These are phyloP conservation scores for Drosophila gunungcola DNA, from an alignment of 1,140 invertebrate genomes.

Conservation along the genomic window DNA sequence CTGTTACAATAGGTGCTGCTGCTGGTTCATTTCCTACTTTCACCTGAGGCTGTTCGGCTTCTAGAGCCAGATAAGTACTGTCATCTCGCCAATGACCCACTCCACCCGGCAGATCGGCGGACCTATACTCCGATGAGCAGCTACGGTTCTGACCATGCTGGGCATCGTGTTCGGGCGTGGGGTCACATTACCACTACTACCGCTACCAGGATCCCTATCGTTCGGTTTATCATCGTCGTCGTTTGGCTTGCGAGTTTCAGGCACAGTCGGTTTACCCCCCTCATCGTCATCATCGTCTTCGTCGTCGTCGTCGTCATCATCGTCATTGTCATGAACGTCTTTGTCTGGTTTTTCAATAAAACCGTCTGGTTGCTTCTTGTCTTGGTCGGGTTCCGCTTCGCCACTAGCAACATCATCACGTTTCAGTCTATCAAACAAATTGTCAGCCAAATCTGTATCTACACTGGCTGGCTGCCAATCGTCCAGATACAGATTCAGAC, in stretches of 20 bases:
- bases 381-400: conserved; percentile 64
- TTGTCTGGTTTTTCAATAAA: conserved; percentile 44
- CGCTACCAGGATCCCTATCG: conserved; percentile 87
- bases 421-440: conserved; percentile 49
- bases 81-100: conserved; percentile 93
- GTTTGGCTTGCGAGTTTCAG: conserved; percentile 80
- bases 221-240: conserved; percentile 86
- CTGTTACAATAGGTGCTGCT: conserved; percentile 35
- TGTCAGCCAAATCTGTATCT: conserved; percentile 48
- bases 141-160: conserved; percentile 79
- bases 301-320: conserved; percentile 84
- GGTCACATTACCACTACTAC: conserved; percentile 87
- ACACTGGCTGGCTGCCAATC: conserved; percentile 53
- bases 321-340: conserved; percentile 79
- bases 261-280: conserved; percentile 70
- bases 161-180: conserved; percentile 84
- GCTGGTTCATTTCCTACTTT: conserved; percentile 39
- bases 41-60: conserved; percentile 65
- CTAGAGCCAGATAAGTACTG: conserved; percentile 90
- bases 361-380: conserved; percentile 71
- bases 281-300: conserved; percentile 82
- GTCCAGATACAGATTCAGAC: conserved; percentile 71
- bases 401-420: conserved; percentile 42
- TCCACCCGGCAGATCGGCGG: conserved; percentile 90
- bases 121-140: conserved; percentile 88